Evolutionary conservation across 2,113 vertebrate genomes (phyloP), one percentile per base, ranked within the genome.

Genomic region (Lota lota): DNA sequence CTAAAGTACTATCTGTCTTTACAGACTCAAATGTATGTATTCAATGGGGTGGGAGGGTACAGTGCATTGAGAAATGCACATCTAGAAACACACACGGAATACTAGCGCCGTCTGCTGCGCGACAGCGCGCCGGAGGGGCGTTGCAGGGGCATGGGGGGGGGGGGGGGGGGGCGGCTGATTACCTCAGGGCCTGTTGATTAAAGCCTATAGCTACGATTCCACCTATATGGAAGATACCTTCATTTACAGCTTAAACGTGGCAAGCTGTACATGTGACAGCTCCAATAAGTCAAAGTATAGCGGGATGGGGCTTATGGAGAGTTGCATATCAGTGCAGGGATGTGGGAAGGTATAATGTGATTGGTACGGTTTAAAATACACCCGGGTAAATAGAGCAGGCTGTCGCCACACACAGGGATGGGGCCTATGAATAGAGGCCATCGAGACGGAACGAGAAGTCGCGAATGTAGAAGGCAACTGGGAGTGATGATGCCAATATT

Each of bases 341-440:
- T 70, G 81, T 86, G 74, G 75, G 78, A 83, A 36, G 79, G 20
- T 76, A 28, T 28, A 84, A 88, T 75, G 77, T 77, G 85, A 87
- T 85, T 87, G 73, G 65, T 58, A 72, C 17, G 85, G 72, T 77
- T 80, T 65, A 65, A 83, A 82, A 81, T 15, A 12, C 7, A 33
- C 20, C 22, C 40, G 6, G 18, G 59, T 21, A n/a, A 40, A 33
- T 36, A 40, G 58, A 22, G 19, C 58, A 5, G 58, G 58, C 19
- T 60, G 19, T 18, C 15, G 64, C 67, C 33, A 22, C 61, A 47
- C 40, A 47, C 40, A 47, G 40, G 40, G 40, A 47, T 47, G 40
- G 40, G 40, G 40, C 40, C 40, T 47, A 47, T 47, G 40, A 47
- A 47, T 47, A 47, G 40, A 47, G 40, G 40, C 40, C 10, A 47